Conservation (phyloP, 2,113 vertebrate species). For the Podarcis raffonei region DNA sequence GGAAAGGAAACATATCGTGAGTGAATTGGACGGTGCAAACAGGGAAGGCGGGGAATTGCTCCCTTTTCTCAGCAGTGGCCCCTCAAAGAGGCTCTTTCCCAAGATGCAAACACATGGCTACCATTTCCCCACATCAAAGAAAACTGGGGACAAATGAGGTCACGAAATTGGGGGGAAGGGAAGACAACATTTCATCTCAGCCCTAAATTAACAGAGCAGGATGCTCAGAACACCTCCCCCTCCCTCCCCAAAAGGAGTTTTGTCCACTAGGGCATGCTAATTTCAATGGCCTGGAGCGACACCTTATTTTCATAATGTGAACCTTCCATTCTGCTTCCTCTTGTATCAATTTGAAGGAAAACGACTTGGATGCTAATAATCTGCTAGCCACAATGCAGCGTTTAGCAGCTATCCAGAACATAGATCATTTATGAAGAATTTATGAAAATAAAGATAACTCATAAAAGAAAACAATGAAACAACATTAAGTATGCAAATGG, state of each 20-base stretch:
- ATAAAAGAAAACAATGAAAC: constrained; percentile 57
- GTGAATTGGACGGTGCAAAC: not conserved
- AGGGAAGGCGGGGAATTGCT: not conserved
- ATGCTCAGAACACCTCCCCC: not conserved
- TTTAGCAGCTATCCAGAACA: constrained; percentile 2
- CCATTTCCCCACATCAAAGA: not conserved
- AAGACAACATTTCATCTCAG: not conserved
- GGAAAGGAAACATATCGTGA: not conserved
- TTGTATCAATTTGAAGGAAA: constrained; percentile 34
- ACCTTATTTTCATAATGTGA: not conserved
- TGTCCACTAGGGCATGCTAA: not conserved
- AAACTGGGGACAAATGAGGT: not conserved
- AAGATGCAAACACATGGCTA: not conserved
- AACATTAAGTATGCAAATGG: constrained; percentile 29
- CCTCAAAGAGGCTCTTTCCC: not conserved
- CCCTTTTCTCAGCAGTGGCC: not conserved
- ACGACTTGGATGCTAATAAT: constrained; percentile 37
- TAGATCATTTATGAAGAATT: constrained; percentile 34
- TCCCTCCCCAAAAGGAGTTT: not conserved
- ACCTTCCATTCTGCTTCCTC: constrained; percentile 4
- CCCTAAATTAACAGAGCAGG: not conserved
- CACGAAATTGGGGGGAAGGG: not conserved
- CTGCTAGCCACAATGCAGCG: not conserved
- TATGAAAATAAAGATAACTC: constrained; percentile 7
- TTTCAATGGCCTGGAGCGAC: not conserved